A percentile compares a stretch with the other conserved stretches of the same genome.
phyloP scores from a whole-genome alignment of 2,797 vertebrate genomes.

The Alfaro cultratus region DNA sequence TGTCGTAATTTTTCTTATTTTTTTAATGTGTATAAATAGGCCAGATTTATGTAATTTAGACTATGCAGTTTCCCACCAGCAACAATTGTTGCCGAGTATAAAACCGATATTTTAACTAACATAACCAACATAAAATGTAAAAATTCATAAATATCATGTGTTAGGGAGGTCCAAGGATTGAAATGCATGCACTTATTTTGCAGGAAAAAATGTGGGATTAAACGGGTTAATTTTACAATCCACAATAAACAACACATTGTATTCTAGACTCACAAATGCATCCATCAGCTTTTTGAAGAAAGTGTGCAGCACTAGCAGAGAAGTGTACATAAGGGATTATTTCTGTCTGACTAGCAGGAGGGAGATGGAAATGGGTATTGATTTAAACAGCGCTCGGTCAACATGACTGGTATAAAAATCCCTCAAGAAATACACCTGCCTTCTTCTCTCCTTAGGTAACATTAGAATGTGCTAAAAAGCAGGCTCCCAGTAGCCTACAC shows the following conservation, averaged over 20 bases:
- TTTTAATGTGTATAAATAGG: too few relatives aligned
- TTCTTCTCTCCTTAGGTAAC: slow-evolving; percentile 35
- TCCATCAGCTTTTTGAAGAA: slow-evolving; percentile 22
- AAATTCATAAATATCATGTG: too few relatives aligned
- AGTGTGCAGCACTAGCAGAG: slow-evolving; percentile 23
- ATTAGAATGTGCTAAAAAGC: slow-evolving; percentile 25
- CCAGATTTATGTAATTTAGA: too few relatives aligned
- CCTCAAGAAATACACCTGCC: slow-evolving; percentile 36
- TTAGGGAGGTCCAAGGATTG: too few relatives aligned
- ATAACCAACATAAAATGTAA: too few relatives aligned
- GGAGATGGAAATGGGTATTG: slow-evolving; percentile 58
- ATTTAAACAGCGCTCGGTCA: slow-evolving; percentile 50
- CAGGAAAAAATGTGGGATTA: too few relatives aligned
- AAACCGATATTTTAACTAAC: too few relatives aligned
- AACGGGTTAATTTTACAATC: not conserved
- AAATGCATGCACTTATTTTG: too few relatives aligned
- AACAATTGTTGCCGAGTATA: too few relatives aligned
- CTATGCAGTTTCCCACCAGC: too few relatives aligned
- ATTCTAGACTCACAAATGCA: slow-evolving; percentile 11
- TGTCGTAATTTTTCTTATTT: too few relatives aligned
- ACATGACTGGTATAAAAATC: slow-evolving; percentile 42
- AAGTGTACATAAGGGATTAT: slow-evolving; percentile 35
- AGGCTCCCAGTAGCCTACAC: slow-evolving; percentile 33
- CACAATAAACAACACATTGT: not conserved
- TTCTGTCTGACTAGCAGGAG: slow-evolving; percentile 45